Base-by-base conservation (phyloP, 2,113 vertebrate species). In the Saccopteryx leptura region DNA sequence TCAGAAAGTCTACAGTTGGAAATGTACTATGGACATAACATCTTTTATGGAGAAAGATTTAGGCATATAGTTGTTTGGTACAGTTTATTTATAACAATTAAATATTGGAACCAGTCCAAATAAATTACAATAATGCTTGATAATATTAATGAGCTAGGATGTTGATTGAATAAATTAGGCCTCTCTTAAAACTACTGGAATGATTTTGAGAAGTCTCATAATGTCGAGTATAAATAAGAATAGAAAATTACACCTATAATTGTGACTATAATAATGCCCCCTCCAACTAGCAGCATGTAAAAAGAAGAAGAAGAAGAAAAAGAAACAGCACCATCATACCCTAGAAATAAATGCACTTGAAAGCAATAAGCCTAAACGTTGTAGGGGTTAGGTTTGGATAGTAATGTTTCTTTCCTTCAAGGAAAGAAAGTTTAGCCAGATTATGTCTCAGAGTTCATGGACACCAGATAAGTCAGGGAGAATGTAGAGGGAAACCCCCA, bases 331-430 rank as follows among this genome's bases (percentile, higher is more conserved):
- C 21, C 71, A 11, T 31, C 17, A 50, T 19, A 84, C 19, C 65
- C 58, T 69, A 94, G 85, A 52, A 69, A 54, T 87, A 90, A 94
- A 39, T 78, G 4, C 21, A 86, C 72, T 76, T 33, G 75, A 84
- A 88, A 91, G 63, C 89, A 93, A 84, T 31, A 93, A 60, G 33
- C 15, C 23, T 71, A 90, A 74, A 39, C 46, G 24, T 89, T 56
- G 46, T 19, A 54, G 79, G 54, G 31, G 66, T 50, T 74, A 46
- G 58, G 13, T 76, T 66, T 95, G n/a, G 21, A 12, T 90, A 60
- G 72, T 56, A 83, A 54, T 56, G 76, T 93, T 85, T 65, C 28
- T 63, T 95, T 52, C 50, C 60, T 97, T 96, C 60, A 58, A 85
- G 50, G n/a, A 90, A 90, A 79, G 33, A 66, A 58, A 31, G 17